These are phyloP conservation scores for Papilio machaon DNA, from an alignment of 1,140 invertebrate genomes.

Conservation along the genomic window DNA sequence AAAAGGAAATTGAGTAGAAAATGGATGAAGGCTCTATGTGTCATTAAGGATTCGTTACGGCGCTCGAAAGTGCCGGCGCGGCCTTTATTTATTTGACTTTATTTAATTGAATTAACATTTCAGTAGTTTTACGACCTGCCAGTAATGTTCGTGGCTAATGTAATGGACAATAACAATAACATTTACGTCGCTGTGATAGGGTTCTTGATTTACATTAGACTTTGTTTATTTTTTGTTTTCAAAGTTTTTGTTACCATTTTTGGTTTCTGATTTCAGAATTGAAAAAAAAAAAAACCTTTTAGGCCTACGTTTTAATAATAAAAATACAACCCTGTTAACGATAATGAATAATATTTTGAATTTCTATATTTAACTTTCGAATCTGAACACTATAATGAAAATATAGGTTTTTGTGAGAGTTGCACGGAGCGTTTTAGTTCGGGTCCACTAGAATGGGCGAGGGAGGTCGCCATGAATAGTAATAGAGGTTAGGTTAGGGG, in stretches of 20 bases:
- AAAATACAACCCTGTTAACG: too few species aligned
- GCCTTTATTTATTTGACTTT: conserved; percentile 78
- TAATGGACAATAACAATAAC: conserved; percentile 75
- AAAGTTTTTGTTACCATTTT: conserved; percentile 28
- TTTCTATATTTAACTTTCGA: neutral
- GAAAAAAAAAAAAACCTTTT: neutral
- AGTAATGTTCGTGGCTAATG: conserved; percentile 73
- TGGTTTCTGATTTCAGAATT: neutral
- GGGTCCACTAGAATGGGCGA: conserved; percentile 63
- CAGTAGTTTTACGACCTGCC: conserved; percentile 73
- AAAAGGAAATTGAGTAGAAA: conserved; percentile 82
- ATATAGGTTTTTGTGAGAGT: conserved; percentile 2
- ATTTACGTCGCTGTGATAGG: conserved; percentile 65
- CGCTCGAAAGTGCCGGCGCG: conserved; percentile 60
- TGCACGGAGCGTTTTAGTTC: conserved; percentile 38
- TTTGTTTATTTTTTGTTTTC: conserved; percentile 21
- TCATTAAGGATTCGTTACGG: conserved; percentile 79
- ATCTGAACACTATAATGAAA: conserved; percentile 15
- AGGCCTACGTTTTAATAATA: neutral
- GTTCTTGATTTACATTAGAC: conserved; percentile 50
- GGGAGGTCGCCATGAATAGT: conserved; percentile 75
- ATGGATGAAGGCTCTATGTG: conserved; percentile 76
- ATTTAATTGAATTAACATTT: conserved; percentile 79
- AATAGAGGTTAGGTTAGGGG: conserved; percentile 70
- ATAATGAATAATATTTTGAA: neutral